Percentiles rank a stretch among this genome's conserved stretches.
Evolutionary conservation across 2,797 vertebrate species (phyloP).

Genomic region (Crocodylus rhombifer): DNA sequence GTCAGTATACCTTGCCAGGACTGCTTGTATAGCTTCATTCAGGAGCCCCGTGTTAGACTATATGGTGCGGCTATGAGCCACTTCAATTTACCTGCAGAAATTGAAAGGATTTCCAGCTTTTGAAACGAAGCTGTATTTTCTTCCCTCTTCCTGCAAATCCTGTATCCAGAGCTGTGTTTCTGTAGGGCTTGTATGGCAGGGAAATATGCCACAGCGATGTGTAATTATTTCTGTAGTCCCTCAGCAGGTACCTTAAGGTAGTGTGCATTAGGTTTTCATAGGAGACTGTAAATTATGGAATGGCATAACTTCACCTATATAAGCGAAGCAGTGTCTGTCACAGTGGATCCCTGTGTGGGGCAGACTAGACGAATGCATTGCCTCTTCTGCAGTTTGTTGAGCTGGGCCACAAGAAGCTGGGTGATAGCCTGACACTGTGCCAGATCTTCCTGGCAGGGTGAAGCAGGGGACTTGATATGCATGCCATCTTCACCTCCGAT

Average conservation of each 20-base stretch:
- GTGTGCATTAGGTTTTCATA: not conserved
- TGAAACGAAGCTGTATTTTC: slow-evolving; percentile 29
- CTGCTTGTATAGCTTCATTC: slow-evolving; percentile 46
- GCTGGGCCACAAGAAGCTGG: not conserved
- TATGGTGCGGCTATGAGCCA: not conserved
- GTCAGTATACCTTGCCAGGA: slow-evolving; percentile 32
- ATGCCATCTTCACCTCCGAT: not conserved
- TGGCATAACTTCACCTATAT: not conserved
- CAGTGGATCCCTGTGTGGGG: not conserved
- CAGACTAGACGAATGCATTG: not conserved
- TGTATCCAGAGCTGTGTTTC: not conserved
- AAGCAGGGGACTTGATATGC: not conserved
- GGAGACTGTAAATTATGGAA: not conserved
- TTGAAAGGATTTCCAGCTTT: slow-evolving; percentile 42
- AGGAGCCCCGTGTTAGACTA: slow-evolving; percentile 19
- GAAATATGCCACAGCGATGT: not conserved
- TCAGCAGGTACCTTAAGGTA: not conserved
- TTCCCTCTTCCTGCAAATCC: slow-evolving; percentile 1
- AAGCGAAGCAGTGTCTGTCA: not conserved
- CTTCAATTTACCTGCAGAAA: slow-evolving; percentile 16
- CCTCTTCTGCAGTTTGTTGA: not conserved
- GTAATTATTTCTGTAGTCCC: not conserved
- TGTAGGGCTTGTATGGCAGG: not conserved
- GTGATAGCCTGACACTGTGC: not conserved
- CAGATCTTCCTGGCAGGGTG: too few species aligned